A percentile compares a stretch with the other conserved stretches of the same genome.
These are phyloP conservation scores for Zaprionus obscuricornis DNA, from an alignment of 2,888 invertebrate species.

Conservation along the genomic window DNA sequence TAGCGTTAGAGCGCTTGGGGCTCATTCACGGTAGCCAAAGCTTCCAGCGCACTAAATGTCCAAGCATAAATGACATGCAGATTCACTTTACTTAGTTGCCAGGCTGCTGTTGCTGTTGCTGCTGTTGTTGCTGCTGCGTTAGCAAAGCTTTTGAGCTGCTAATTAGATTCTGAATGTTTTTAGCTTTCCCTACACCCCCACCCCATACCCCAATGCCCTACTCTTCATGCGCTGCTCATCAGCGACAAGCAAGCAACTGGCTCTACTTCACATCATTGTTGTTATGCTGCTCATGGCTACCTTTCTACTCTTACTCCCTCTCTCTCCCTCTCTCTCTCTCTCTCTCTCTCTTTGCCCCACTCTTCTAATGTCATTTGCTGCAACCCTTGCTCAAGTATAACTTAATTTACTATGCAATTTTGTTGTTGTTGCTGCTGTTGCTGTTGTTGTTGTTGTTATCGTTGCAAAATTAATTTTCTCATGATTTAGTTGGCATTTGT, in stretches of 20 bases:
- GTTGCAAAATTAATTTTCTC: slow-evolving; percentile 68
- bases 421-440: slow-evolving; percentile 21
- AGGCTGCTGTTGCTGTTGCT: slow-evolving; percentile 8
- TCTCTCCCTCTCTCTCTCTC: slow-evolving; percentile 9
- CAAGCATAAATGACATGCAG: slow-evolving; percentile 69
- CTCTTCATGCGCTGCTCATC: too few species aligned
- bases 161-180: slow-evolving; percentile 64
- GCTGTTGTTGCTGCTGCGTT: slow-evolving; percentile 27
- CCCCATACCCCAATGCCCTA: too few species aligned
- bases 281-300: too few species aligned
- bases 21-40: neutral
- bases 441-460: slow-evolving; percentile 24
- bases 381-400: slow-evolving; percentile 43
- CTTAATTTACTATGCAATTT: slow-evolving; percentile 69
- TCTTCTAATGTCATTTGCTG: neutral
- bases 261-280: too few species aligned
- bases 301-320: too few species aligned
- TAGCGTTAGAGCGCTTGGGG: too few species aligned
- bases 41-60: slow-evolving; percentile 53
- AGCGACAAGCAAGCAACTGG: too few species aligned
- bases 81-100: slow-evolving; percentile 59
- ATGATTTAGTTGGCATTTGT: slow-evolving; percentile 73
- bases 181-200: neutral
- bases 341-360: neutral
- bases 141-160: slow-evolving; percentile 66